Evolutionary conservation across 2,888 invertebrate genomes (phyloP).

Genomic region (Cartodere bifasciata): DNA sequence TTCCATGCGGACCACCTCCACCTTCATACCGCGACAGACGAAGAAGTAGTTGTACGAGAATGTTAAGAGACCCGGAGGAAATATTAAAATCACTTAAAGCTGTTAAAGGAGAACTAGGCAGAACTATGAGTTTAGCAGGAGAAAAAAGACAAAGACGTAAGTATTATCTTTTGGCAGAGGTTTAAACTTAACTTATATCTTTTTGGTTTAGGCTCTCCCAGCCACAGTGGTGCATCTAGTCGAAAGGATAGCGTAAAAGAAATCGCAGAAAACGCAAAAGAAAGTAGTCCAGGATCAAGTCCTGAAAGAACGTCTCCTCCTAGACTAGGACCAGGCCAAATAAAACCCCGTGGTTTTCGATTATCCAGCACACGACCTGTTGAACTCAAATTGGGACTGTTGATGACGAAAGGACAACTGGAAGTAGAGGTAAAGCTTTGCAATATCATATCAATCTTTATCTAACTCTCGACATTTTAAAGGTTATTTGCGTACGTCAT

Average conservation of each 20-base stretch:
- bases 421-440: too few species aligned
- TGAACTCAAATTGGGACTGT: slow-evolving; percentile 76
- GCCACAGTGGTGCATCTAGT: slow-evolving; percentile 31
- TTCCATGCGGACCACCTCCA: slow-evolving; percentile 40
- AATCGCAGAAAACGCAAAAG: slow-evolving; percentile 37
- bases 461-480: too few species aligned
- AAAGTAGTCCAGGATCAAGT: slow-evolving; percentile 44
- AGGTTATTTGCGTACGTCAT: slow-evolving; percentile 58
- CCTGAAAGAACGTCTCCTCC: slow-evolving; percentile 42
- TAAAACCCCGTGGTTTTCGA: slow-evolving; percentile 64
- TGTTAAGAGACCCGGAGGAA: slow-evolving; percentile 67
- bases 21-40: slow-evolving; percentile 54
- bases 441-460: too few species aligned
- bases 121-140: slow-evolving; percentile 68
- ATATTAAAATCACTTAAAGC: slow-evolving; percentile 69
- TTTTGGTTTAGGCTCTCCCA: too few species aligned
- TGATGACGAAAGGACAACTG: slow-evolving; percentile 82
- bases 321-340: slow-evolving; percentile 63
- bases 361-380: slow-evolving; percentile 57
- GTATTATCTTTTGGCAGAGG: slow-evolving; percentile 16
- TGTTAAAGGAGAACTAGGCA: slow-evolving; percentile 69
- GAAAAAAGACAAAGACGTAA: slow-evolving; percentile 46
- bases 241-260: slow-evolving; percentile 46
- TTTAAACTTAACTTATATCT: slow-evolving; percentile 2
- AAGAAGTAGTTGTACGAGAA: slow-evolving; percentile 66